phyloP scores from a whole-genome alignment of 1,140 invertebrate species.

The Leptestheria dahalacensis region DNA sequence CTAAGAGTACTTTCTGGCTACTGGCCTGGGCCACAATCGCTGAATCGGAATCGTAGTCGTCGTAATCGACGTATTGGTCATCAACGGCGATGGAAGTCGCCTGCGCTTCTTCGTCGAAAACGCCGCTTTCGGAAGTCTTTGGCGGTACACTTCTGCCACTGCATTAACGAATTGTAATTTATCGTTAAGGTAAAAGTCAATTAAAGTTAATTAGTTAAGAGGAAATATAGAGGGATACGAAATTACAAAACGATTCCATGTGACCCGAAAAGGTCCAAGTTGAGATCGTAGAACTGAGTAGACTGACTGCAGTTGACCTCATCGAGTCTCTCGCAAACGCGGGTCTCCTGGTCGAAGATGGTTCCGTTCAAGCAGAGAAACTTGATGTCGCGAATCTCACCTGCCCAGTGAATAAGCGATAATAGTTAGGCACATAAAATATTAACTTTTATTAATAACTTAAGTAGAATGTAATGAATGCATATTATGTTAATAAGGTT shows the following conservation, averaged over 20 bases:
- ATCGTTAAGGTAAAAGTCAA: too few relatives aligned
- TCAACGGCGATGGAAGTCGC: background rate
- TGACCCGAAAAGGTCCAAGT: conserved; percentile 10
- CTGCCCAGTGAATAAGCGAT: too few relatives aligned
- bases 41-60: too few relatives aligned
- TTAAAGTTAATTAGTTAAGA: background rate
- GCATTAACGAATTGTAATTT: too few relatives aligned
- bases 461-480: too few relatives aligned
- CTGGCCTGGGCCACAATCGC: too few relatives aligned
- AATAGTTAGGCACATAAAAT: too few relatives aligned
- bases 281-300: conserved; percentile 55
- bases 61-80: background rate
- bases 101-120: background rate
- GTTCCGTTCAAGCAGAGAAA: conserved; percentile 84
- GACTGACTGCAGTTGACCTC: conserved; percentile 70
- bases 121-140: background rate
- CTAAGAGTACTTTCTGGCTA: too few relatives aligned
- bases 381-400: conserved; percentile 53
- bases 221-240: background rate
- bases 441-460: too few relatives aligned
- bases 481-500: too few relatives aligned
- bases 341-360: conserved; percentile 74
- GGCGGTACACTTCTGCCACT: background rate
- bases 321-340: conserved; percentile 63
- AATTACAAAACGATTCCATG: conserved; percentile 2